A percentile compares a stretch with the other conserved stretches of the same genome.
Conservation (phyloP, 2,113 vertebrate species). For the Paedocypris sp. region DNA sequence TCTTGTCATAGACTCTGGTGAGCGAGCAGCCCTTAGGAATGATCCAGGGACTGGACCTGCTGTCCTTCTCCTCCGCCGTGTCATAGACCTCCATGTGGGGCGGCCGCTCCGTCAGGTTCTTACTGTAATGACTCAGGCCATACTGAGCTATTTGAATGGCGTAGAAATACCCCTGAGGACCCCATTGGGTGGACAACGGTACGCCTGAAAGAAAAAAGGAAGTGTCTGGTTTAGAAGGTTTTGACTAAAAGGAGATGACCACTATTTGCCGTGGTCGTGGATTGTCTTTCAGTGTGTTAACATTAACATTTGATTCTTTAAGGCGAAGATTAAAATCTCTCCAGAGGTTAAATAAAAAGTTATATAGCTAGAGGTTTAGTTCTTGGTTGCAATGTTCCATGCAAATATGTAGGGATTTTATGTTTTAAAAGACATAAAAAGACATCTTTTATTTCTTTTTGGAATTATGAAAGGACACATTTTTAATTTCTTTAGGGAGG, state of each 20-base stretch:
- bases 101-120: slow-evolving; percentile 88
- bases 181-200: slow-evolving; percentile 94
- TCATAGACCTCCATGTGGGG: slow-evolving; percentile 85
- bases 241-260: background rate
- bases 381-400: no score
- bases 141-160: slow-evolving; percentile 98
- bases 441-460: no score
- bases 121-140: slow-evolving; percentile 97
- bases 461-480: no score
- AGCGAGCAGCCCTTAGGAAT: slow-evolving; percentile 79
- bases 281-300: no score
- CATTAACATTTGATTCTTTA: no score
- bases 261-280: no score
- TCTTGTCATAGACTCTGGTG: slow-evolving; percentile 65
- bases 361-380: no score
- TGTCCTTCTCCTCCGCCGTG: slow-evolving; percentile 66
- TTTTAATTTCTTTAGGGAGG: no score
- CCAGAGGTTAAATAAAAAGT: no score
- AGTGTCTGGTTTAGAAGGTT: background rate
- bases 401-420: no score
- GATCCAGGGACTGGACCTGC: slow-evolving; percentile 58
- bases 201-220: slow-evolving; percentile 63
- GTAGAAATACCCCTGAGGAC: slow-evolving; percentile 97
- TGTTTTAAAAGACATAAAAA: no score
- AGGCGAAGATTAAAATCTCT: no score